A percentile compares a stretch with the other conserved stretches of the same genome.
Evolutionary conservation across 2,797 vertebrate genomes (phyloP).

Genomic region (Staurois parvus): DNA sequence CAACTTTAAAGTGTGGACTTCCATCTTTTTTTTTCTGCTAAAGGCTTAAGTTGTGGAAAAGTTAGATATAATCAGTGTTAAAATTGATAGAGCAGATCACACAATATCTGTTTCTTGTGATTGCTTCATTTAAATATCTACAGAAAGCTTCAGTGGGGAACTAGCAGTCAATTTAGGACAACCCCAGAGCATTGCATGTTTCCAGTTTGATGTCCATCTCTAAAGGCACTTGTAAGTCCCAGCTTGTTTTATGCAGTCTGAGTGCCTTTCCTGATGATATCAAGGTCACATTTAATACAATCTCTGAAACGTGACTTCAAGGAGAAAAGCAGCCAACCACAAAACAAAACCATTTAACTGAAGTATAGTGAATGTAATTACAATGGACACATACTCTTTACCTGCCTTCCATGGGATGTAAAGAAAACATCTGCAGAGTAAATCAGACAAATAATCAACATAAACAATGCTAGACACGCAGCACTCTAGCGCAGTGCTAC

Average conservation of each 20-base stretch:
- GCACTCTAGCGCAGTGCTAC: neutral
- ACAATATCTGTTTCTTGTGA: too few species aligned
- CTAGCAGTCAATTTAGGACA: neutral
- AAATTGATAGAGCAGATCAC: neutral
- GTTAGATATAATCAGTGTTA: too few species aligned
- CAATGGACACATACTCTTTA: conserved; percentile 40
- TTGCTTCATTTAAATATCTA: neutral
- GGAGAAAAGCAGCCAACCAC: conserved; percentile 48
- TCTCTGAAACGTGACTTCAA: conserved; percentile 38
- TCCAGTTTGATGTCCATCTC: neutral
- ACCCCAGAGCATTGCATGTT: neutral
- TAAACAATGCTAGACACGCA: conserved; percentile 6
- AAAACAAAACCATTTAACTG: conserved; percentile 48
- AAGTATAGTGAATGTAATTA: conserved; percentile 55
- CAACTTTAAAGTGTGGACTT: too few species aligned
- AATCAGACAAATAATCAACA: conserved; percentile 43
- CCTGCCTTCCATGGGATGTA: conserved; percentile 21
- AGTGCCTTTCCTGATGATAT: conserved; percentile 35
- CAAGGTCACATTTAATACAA: conserved; percentile 53
- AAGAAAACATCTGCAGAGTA: conserved; percentile 34
- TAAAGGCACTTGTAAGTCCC: neutral
- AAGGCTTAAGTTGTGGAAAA: neutral
- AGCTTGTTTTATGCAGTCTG: conserved; percentile 20
- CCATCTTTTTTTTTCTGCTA: too few species aligned
- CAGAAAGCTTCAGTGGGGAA: neutral